A percentile compares a stretch with the other conserved stretches of the same genome.
These are phyloP conservation scores for Mesorhabditis sp. DNA, from an alignment of 2,888 invertebrate species.

Conservation along the genomic window DNA sequence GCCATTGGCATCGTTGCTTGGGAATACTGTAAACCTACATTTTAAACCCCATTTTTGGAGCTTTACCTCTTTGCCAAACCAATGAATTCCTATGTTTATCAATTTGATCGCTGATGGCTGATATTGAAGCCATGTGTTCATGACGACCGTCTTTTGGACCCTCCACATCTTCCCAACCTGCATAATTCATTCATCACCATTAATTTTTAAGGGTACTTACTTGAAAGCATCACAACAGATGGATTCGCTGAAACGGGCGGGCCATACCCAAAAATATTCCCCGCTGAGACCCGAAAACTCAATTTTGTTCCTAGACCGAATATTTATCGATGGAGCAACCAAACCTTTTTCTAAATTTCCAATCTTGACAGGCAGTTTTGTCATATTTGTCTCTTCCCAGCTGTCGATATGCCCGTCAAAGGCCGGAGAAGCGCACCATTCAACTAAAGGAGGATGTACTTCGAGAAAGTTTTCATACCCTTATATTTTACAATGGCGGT, in stretches of 20 bases:
- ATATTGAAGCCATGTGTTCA: conserved; percentile 27
- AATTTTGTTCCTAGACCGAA: conserved; percentile 19
- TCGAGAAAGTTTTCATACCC: no score
- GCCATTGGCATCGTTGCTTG: conserved; percentile 23
- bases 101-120: conserved; percentile 37
- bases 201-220: conserved; percentile 68
- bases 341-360: background rate
- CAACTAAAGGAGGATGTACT: conserved; percentile 67
- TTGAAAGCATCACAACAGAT: conserved; percentile 74
- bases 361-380: conserved; percentile 12
- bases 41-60: background rate
- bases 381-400: conserved; percentile 18
- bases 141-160: conserved; percentile 27
- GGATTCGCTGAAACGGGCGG: conserved; percentile 75
- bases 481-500: no score
- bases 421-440: conserved; percentile 84
- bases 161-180: conserved; percentile 48
- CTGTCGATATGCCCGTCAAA: conserved; percentile 72
- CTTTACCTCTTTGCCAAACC: conserved; percentile 47
- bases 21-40: conserved; percentile 32
- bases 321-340: conserved; percentile 8
- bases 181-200: background rate
- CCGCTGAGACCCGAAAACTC: conserved; percentile 81
- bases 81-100: conserved; percentile 44
- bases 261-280: conserved; percentile 88